Percentiles rank a stretch among this genome's conserved stretches.
These are phyloP conservation scores for Argynnis bischoffii DNA, from an alignment of 2,888 invertebrate genomes.

Conservation along the genomic window DNA sequence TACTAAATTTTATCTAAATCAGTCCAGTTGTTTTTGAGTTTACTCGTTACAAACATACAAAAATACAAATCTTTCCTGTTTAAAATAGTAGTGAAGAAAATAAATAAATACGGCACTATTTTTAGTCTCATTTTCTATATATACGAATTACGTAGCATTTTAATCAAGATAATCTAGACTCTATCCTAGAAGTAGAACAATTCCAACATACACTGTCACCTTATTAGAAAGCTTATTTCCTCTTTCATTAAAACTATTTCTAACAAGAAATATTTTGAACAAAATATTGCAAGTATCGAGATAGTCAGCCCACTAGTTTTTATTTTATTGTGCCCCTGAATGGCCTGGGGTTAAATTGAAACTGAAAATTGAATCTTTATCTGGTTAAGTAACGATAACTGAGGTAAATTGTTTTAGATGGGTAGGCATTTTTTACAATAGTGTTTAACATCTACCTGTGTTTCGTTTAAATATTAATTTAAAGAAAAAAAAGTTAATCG, in stretches of 20 bases:
- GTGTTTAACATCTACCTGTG: background rate
- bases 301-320: conserved; percentile 12
- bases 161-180: too few species aligned
- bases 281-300: conserved; percentile 23
- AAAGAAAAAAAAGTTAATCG: too few species aligned
- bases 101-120: too few species aligned
- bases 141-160: too few species aligned
- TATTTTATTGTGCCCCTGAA: conserved; percentile 16
- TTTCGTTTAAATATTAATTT: too few species aligned
- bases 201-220: conserved; percentile 4
- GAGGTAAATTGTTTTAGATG: conserved; percentile 1
- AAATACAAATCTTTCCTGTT: too few species aligned
- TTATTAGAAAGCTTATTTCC: conserved; percentile 26
- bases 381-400: conserved; percentile 16
- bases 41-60: too few species aligned
- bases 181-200: background rate
- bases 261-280: conserved; percentile 19
- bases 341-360: conserved; percentile 19
- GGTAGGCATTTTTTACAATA: background rate
- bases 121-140: too few species aligned
- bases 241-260: conserved; percentile 19
- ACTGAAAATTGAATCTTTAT: conserved; percentile 21
- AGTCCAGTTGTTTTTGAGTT: too few species aligned
- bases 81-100: too few species aligned
- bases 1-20: too few species aligned